phyloP scores from a whole-genome alignment of 2,113 vertebrate species.

The Willisornis vidua region DNA sequence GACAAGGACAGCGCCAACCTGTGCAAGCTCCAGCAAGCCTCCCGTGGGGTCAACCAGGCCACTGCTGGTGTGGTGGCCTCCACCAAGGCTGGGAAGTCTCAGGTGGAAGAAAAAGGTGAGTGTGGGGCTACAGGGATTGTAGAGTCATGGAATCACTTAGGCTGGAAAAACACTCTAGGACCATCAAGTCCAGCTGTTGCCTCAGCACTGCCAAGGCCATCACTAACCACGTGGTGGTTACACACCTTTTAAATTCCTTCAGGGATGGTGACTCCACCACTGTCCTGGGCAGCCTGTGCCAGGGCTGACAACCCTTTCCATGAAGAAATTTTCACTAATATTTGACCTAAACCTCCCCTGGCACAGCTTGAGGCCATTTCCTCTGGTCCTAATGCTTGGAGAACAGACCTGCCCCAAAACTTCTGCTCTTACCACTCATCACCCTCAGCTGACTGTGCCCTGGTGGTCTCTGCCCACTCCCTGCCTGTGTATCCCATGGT shows the following conservation, averaged over 20 bases:
- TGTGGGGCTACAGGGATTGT: neutral
- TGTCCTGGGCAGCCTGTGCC: neutral
- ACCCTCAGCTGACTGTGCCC: neutral
- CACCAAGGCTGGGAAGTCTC: conserved; percentile 90
- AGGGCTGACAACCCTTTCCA: neutral
- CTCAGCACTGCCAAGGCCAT: neutral
- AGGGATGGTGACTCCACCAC: neutral
- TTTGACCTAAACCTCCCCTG: neutral
- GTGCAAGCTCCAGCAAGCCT: conserved; percentile 86
- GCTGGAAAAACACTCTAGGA: neutral
- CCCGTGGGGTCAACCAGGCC: conserved; percentile 89
- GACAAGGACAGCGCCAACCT: conserved; percentile 92
- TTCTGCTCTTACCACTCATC: accelerated
- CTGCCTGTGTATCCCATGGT: neutral
- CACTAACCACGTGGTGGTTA: neutral
- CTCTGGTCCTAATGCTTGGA: neutral
- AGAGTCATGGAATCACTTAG: neutral
- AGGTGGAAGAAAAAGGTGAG: conserved; percentile 92
- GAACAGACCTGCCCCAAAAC: neutral
- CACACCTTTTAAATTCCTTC: neutral
- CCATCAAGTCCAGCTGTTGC: neutral
- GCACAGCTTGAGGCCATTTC: neutral
- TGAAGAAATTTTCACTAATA: neutral
- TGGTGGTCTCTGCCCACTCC: neutral
- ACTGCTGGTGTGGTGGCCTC: conserved; percentile 90